A percentile compares a stretch with the other conserved stretches of the same genome.
Evolutionary conservation across 2,113 vertebrate genomes (phyloP).

Genomic region (Hemiprocne comata): DNA sequence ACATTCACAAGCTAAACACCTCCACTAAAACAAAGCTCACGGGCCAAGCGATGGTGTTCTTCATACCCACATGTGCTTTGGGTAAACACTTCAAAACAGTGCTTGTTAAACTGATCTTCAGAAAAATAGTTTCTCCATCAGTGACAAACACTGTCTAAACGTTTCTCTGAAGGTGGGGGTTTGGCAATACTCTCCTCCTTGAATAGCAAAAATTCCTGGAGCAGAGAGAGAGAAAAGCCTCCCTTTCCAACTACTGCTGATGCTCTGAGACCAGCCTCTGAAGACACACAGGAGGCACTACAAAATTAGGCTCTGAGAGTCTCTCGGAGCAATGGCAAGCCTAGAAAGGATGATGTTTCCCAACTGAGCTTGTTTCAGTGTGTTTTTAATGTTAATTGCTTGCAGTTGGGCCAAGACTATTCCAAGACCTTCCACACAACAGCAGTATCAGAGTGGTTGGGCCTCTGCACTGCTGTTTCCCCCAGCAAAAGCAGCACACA

Average conservation of each 20-base stretch:
- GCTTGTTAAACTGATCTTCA: not conserved
- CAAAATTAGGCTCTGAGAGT: not conserved
- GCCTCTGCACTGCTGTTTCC: not conserved
- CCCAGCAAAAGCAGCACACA: not conserved
- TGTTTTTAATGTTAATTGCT: not conserved
- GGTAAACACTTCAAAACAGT: not conserved
- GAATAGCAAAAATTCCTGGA: not conserved
- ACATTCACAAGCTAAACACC: not conserved
- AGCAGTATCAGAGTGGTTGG: not conserved
- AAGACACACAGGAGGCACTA: not conserved
- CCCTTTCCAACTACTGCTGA: fast-evolving
- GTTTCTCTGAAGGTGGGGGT: not conserved
- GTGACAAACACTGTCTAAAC: not conserved
- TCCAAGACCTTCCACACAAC: not conserved
- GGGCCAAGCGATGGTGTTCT: not conserved
- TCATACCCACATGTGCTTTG: not conserved
- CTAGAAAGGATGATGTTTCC: not conserved
- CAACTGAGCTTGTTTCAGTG: not conserved
- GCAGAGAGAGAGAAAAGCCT: not conserved
- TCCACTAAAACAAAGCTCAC: not conserved
- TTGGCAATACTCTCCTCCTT: not conserved
- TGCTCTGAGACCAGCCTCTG: not conserved
- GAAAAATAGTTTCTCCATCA: not conserved
- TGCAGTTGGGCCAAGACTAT: not conserved
- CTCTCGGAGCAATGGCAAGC: not conserved